These are phyloP conservation scores for Notospermus geniculatus DNA, from an alignment of 1,140 invertebrate species.

Conservation along the genomic window DNA sequence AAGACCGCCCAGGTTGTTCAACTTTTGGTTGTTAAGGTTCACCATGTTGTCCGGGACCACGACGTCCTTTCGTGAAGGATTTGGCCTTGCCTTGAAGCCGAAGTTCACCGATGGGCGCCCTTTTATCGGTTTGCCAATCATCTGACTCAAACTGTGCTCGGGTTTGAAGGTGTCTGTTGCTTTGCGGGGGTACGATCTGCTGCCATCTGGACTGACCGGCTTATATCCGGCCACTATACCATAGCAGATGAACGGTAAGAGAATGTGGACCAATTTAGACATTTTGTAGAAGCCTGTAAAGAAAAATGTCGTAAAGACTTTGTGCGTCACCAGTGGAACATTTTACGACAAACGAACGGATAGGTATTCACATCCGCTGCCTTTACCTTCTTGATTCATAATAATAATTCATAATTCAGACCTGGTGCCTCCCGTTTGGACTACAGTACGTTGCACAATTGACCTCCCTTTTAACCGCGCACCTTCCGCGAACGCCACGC, in stretches of 20 bases:
- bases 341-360: too few relatives aligned
- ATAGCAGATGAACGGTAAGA: not conserved
- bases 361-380: too few relatives aligned
- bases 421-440: too few relatives aligned
- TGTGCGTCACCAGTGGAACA: too few relatives aligned
- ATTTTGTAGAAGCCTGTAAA: constrained; percentile 6
- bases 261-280: not conserved
- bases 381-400: too few relatives aligned
- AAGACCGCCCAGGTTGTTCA: constrained; percentile 18
- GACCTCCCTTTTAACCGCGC: too few relatives aligned
- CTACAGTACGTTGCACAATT: too few relatives aligned
- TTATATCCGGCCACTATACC: not conserved
- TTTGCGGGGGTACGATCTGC: too few relatives aligned
- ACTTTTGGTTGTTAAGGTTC: constrained; percentile 64
- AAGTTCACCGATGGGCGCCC: constrained; percentile 70
- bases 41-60: constrained; percentile 75
- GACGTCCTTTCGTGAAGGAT: constrained; percentile 56
- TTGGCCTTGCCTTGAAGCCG: constrained; percentile 68
- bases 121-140: constrained; percentile 64
- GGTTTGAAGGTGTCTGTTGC: not conserved
- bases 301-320: too few relatives aligned
- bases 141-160: constrained; percentile 20
- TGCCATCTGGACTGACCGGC: too few relatives aligned
- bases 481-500: too few relatives aligned
- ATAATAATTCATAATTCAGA: too few relatives aligned